phyloP scores from a whole-genome alignment of 2,888 invertebrate species.

The Leucophenga montana region DNA sequence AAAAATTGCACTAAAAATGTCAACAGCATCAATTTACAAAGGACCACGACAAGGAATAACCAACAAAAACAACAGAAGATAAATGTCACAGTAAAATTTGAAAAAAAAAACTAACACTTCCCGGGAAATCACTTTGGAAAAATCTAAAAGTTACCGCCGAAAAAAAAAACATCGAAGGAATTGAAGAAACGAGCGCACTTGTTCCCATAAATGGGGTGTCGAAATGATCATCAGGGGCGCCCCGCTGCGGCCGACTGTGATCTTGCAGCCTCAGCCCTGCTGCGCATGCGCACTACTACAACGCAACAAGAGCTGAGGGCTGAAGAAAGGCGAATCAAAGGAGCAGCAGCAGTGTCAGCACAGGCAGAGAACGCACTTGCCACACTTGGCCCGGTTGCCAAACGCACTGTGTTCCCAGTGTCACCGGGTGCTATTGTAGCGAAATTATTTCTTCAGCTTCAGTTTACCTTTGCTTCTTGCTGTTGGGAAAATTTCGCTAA shows the following conservation, averaged over 20 bases:
- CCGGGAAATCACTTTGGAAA: slow-evolving; percentile 54
- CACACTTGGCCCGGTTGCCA: neutral
- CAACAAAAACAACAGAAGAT: slow-evolving; percentile 16
- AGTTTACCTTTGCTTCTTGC: neutral
- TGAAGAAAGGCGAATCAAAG: too few relatives aligned
- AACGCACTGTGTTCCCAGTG: neutral
- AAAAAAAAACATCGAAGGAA: too few relatives aligned
- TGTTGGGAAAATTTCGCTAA: slow-evolving; percentile 14
- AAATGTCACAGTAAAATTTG: slow-evolving; percentile 30
- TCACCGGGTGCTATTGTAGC: neutral
- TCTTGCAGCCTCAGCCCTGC: slow-evolving; percentile 58
- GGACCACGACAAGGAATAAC: slow-evolving; percentile 35
- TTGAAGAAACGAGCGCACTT: slow-evolving; percentile 47
- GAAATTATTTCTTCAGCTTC: neutral
- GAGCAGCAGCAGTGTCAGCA: too few relatives aligned
- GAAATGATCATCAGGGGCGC: slow-evolving; percentile 64
- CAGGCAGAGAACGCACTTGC: neutral
- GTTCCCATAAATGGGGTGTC: slow-evolving; percentile 66
- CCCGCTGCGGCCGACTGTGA: slow-evolving; percentile 62
- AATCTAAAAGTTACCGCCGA: slow-evolving; percentile 32
- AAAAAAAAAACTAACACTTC: slow-evolving; percentile 57
- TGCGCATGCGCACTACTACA: slow-evolving; percentile 38
- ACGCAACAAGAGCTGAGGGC: neutral
- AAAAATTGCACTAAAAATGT: slow-evolving; percentile 54
- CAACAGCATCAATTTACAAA: slow-evolving; percentile 57